Percentiles rank a stretch among this genome's conserved stretches.
phyloP scores from a whole-genome alignment of 2,888 invertebrate genomes.

The Hipparchia sbordonii region DNA sequence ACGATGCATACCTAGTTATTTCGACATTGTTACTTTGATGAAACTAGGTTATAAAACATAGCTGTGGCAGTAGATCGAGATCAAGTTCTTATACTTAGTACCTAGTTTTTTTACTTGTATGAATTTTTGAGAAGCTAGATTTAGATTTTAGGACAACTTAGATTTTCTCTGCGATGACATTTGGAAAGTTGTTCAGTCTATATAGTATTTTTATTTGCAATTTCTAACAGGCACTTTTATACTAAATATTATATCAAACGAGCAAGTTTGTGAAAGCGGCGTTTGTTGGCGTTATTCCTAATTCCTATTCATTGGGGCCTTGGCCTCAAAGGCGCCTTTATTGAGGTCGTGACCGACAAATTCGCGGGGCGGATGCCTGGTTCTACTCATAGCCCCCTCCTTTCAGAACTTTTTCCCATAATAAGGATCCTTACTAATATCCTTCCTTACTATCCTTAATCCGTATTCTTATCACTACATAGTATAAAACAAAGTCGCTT shows the following conservation, averaged over 20 bases:
- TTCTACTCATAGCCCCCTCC: background rate
- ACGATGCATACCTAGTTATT: background rate
- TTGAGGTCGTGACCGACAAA: background rate
- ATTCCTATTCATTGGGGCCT: background rate
- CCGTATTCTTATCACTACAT: too few species aligned
- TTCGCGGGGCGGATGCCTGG: background rate
- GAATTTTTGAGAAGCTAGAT: too few species aligned
- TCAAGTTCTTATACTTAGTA: too few species aligned
- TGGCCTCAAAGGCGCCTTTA: background rate
- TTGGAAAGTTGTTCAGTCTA: too few species aligned
- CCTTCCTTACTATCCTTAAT: too few species aligned
- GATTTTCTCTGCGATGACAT: too few species aligned
- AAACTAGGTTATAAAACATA: conserved; percentile 1
- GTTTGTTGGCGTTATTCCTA: background rate
- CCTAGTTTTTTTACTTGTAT: too few species aligned
- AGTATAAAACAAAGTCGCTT: too few species aligned
- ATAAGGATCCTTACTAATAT: background rate
- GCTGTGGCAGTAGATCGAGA: background rate
- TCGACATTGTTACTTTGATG: conserved; percentile 6
- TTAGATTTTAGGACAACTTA: too few species aligned
- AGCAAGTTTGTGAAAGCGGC: background rate
- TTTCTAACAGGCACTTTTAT: too few species aligned
- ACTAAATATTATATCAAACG: background rate
- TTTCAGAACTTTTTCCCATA: background rate
- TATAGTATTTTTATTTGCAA: too few species aligned